Evolutionary conservation across 2,888 invertebrate genomes (phyloP).

Genomic region (Acanthosoma haemorrhoidale): DNA sequence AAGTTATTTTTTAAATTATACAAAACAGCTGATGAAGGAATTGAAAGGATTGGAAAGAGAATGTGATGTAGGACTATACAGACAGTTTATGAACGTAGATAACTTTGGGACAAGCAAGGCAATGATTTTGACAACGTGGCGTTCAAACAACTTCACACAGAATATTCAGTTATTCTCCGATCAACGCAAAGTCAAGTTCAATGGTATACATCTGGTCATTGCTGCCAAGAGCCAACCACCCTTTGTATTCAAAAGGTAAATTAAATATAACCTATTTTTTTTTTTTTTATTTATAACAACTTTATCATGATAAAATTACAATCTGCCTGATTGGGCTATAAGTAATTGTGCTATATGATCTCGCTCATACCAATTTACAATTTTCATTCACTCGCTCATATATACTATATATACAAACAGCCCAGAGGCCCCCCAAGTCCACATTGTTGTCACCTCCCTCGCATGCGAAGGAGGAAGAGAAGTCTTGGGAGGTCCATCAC

Average conservation of each 20-base stretch:
- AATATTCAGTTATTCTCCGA: conserved; percentile 62
- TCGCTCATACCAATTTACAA: too few relatives aligned
- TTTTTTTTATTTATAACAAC: too few relatives aligned
- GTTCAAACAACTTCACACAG: conserved; percentile 55
- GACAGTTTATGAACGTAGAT: background rate
- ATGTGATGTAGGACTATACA: conserved; percentile 19
- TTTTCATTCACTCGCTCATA: too few relatives aligned
- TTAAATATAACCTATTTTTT: conserved; percentile 11
- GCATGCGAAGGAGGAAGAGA: too few relatives aligned
- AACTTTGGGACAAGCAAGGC: conserved; percentile 45
- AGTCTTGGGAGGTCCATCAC: too few relatives aligned
- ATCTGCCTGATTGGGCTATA: too few relatives aligned
- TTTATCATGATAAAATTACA: too few relatives aligned
- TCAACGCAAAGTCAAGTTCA: conserved; percentile 63
- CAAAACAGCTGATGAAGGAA: background rate
- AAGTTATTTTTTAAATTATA: background rate
- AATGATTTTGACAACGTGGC: conserved; percentile 66
- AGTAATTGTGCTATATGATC: too few relatives aligned
- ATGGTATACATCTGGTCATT: conserved; percentile 67
- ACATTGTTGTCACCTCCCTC: too few relatives aligned
- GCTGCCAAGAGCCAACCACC: conserved; percentile 68
- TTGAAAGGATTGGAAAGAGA: background rate
- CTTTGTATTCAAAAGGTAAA: conserved; percentile 61
- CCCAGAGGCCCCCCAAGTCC: too few relatives aligned
- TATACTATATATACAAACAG: too few relatives aligned